Percentiles rank a stretch among this genome's conserved stretches.
Conservation (phyloP, 2,888 invertebrate species). For the Microctonus aethiopoides region DNA sequence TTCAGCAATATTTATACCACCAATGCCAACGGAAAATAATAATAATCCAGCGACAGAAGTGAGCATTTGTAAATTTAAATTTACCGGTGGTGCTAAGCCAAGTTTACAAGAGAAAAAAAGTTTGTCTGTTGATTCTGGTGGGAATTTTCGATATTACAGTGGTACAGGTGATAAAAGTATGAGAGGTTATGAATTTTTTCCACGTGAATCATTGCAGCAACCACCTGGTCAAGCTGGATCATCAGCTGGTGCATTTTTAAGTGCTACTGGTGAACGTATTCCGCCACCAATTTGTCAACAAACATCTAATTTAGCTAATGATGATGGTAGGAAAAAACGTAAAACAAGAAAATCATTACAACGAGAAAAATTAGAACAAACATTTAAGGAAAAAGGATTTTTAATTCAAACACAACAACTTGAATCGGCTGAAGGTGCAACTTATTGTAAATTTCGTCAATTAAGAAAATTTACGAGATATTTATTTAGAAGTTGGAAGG, state of each 20-base stretch:
- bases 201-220: slow-evolving; percentile 77
- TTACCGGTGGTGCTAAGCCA: slow-evolving; percentile 91
- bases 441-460: slow-evolving; percentile 93
- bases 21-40: slow-evolving; percentile 79
- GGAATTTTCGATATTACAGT: slow-evolving; percentile 88
- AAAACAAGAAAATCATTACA: slow-evolving; percentile 86
- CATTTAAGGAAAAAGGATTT: slow-evolving; percentile 93
- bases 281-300: slow-evolving; percentile 55
- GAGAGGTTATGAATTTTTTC: slow-evolving; percentile 81
- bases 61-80: slow-evolving; percentile 93
- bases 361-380: slow-evolving; percentile 88
- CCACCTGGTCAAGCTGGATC: slow-evolving; percentile 68
- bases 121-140: slow-evolving; percentile 89
- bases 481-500: slow-evolving; percentile 92
- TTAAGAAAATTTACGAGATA: slow-evolving; percentile 91
- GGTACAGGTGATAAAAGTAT: slow-evolving; percentile 86
- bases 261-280: slow-evolving; percentile 70
- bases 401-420: slow-evolving; percentile 92
- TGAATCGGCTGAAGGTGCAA: slow-evolving; percentile 92
- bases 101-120: slow-evolving; percentile 91
- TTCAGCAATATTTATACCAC: slow-evolving; percentile 86
- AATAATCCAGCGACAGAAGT: slow-evolving; percentile 86
- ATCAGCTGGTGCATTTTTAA: slow-evolving; percentile 67
- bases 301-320: slow-evolving; percentile 40
- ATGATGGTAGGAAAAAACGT: slow-evolving; percentile 72